Conservation (phyloP, 2,888 invertebrate genomes). For the Pheosia gnoma region DNA sequence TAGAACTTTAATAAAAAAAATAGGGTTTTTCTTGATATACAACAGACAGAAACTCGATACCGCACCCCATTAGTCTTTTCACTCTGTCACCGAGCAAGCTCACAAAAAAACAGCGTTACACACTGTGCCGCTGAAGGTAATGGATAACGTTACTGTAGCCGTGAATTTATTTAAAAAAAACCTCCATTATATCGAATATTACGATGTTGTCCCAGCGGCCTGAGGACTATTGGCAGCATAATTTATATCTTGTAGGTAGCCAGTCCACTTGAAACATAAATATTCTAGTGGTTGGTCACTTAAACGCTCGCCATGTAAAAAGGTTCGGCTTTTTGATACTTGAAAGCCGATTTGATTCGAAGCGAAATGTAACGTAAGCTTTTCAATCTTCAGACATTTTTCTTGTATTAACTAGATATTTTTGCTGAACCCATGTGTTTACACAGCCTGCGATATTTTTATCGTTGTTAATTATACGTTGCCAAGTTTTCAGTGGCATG, state of each 20-base stretch:
- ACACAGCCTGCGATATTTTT: too few relatives aligned
- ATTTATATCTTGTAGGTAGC: conserved; percentile 4
- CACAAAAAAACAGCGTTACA: conserved; percentile 41
- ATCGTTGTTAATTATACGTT: too few relatives aligned
- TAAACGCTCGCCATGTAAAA: background rate
- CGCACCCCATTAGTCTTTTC: conserved; percentile 45
- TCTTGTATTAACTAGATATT: background rate
- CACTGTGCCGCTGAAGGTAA: conserved; percentile 38
- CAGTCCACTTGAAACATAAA: background rate
- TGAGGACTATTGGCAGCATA: background rate
- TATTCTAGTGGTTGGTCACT: conserved; percentile 1
- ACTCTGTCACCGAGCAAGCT: conserved; percentile 37
- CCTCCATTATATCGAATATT: conserved; percentile 10
- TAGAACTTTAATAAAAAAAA: background rate
- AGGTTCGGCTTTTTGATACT: conserved; percentile 2
- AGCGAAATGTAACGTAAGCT: background rate
- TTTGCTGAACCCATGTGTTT: background rate
- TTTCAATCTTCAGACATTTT: background rate
- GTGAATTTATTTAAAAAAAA: conserved; percentile 35
- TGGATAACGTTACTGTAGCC: conserved; percentile 43
- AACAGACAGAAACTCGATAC: conserved; percentile 41
- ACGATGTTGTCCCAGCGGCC: conserved; percentile 1
- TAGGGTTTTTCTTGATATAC: conserved; percentile 28
- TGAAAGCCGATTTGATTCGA: background rate
- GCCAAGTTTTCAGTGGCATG: too few relatives aligned